Conservation (phyloP, 2,797 vertebrate species). For the Sternarchorhynchus goeldii region DNA sequence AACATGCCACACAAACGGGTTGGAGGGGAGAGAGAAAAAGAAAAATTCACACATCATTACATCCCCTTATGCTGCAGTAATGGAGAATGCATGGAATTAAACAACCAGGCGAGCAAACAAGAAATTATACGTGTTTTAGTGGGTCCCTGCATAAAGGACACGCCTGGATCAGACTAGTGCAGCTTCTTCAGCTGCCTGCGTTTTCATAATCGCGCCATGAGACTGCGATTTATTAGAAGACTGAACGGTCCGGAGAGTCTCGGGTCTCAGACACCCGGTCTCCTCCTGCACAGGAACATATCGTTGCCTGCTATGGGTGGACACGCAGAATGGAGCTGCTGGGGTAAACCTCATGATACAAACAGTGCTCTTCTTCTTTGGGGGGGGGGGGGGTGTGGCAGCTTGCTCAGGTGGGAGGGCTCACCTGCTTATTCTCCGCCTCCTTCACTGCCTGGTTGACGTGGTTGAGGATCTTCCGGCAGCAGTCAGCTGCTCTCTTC, state of each 20-base stretch:
- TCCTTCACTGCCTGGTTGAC: slow-evolving; percentile 96
- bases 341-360: slow-evolving; percentile 21
- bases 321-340: neutral
- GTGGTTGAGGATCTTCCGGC: slow-evolving; percentile 90
- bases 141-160: neutral
- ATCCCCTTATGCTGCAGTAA: neutral
- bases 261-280: neutral
- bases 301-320: neutral
- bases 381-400: too few species aligned
- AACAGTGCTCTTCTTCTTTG: slow-evolving; percentile 1
- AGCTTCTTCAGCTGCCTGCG: too few species aligned
- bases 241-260: too few species aligned
- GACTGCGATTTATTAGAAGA: too few species aligned
- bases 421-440: slow-evolving; percentile 94
- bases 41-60: too few species aligned
- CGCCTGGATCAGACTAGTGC: neutral
- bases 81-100: neutral
- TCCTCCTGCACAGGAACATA: neutral
- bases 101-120: neutral
- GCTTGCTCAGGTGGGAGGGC: neutral
- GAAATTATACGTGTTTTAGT: neutral
- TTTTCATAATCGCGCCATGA: too few species aligned
- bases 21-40: neutral
- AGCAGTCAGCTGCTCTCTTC: slow-evolving; percentile 88
- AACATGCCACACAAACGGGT: slow-evolving; percentile 5